A percentile compares a stretch with the other conserved stretches of the same genome.
phyloP scores from a whole-genome alignment of 2,797 vertebrate genomes.

The Takifugu rubripes region DNA sequence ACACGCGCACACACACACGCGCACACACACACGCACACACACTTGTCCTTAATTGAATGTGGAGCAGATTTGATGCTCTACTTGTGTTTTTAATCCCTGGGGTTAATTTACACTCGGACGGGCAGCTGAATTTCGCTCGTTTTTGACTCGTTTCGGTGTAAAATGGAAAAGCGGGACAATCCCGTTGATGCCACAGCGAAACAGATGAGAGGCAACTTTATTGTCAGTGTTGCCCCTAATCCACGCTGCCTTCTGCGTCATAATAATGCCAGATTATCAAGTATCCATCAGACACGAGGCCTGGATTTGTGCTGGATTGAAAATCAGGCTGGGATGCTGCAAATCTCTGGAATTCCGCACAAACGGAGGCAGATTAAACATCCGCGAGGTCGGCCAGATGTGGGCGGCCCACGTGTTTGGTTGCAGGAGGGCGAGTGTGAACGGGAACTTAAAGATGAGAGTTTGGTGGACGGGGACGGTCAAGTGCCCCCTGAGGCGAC shows the following conservation, averaged over 20 bases:
- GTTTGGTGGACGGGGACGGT: conserved; percentile 14
- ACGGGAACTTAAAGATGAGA: no score
- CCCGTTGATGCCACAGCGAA: no score
- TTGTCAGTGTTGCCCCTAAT: conserved; percentile 50
- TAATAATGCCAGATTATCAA: conserved; percentile 73
- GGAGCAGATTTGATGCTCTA: conserved; percentile 80
- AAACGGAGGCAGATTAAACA: conserved; percentile 65
- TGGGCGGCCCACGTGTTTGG: conserved; percentile 4
- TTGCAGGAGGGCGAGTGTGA: not conserved
- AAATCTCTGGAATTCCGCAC: conserved; percentile 70
- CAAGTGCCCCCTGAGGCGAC: conserved; percentile 45
- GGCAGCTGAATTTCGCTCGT: conserved; percentile 28
- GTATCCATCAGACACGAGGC: conserved; percentile 72
- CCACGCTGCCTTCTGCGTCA: conserved; percentile 50
- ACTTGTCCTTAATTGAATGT: conserved; percentile 55
- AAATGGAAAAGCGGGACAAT: conserved; percentile 11
- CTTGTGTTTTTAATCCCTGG: conserved; percentile 70
- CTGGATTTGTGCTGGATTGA: conserved; percentile 75
- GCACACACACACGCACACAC: conserved; percentile 5
- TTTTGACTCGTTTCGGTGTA: conserved; percentile 29
- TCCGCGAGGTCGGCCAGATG: conserved; percentile 26
- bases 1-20: conserved; percentile 5
- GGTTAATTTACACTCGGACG: conserved; percentile 61
- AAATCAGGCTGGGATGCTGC: conserved; percentile 70
- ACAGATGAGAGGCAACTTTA: no score